Percentiles rank a stretch among this genome's conserved stretches.
These are phyloP conservation scores for Nothoprocta perdicaria DNA, from an alignment of 2,113 vertebrate species.

Conservation along the genomic window DNA sequence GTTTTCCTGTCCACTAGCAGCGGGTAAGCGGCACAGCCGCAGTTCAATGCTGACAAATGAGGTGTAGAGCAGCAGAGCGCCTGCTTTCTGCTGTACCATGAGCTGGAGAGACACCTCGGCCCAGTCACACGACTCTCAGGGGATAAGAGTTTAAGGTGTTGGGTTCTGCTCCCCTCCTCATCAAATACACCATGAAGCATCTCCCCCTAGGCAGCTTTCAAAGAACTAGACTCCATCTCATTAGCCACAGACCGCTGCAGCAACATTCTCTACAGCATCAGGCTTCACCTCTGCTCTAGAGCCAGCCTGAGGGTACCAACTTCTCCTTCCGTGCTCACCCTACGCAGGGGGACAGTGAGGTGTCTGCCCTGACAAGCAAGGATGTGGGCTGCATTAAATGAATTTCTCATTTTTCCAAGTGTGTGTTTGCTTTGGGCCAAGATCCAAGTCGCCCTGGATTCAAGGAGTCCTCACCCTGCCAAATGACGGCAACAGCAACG, in stretches of 20 bases:
- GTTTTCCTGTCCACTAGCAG: neutral
- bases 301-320: no score
- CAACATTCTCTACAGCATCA: no score
- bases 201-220: neutral
- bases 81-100: neutral
- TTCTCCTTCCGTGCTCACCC: no score
- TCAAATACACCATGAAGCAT: neutral
- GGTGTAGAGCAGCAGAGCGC: neutral
- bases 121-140: neutral
- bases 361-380: no score
- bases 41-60: neutral
- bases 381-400: neutral
- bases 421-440: neutral
- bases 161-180: no score
- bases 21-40: rapidly evolving
- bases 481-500: neutral
- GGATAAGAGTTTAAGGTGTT: neutral
- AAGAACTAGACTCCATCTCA: neutral
- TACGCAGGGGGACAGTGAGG: no score
- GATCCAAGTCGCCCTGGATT: neutral
- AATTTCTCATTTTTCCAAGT: neutral
- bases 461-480: neutral
- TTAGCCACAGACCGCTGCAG: neutral
- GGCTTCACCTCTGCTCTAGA: no score
- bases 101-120: rapidly evolving